Evolutionary conservation across 2,888 invertebrate species (phyloP).

Genomic region (Pachliopta kotzebuea): DNA sequence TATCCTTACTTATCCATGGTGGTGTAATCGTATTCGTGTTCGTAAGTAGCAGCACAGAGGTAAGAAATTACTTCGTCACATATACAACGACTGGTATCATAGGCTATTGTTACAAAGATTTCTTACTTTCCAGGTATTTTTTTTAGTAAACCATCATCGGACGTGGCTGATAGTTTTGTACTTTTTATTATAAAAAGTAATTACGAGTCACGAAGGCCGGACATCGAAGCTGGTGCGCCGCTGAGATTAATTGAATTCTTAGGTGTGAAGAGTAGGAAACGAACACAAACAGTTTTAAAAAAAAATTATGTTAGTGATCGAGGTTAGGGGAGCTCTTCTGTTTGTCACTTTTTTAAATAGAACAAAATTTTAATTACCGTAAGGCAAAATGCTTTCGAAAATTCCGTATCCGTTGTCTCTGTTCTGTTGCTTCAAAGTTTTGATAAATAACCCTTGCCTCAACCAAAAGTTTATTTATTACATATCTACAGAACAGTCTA

Average conservation of each 20-base stretch:
- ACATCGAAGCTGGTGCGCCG: slow-evolving; percentile 56
- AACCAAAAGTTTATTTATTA: too few relatives aligned
- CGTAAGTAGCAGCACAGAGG: neutral
- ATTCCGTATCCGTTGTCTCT: too few relatives aligned
- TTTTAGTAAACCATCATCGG: slow-evolving; percentile 40
- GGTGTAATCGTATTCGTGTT: too few relatives aligned
- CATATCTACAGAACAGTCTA: too few relatives aligned
- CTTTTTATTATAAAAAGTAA: slow-evolving; percentile 67
- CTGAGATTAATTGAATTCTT: slow-evolving; percentile 76
- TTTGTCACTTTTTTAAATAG: neutral
- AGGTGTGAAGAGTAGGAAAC: slow-evolving; percentile 63
- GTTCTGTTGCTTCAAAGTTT: too few relatives aligned
- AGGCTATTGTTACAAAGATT: slow-evolving; percentile 53
- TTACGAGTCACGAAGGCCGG: slow-evolving; percentile 71
- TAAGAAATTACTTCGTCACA: neutral
- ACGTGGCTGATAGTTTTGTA: slow-evolving; percentile 36
- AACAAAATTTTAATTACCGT: neutral
- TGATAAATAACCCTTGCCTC: too few relatives aligned
- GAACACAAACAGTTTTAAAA: slow-evolving; percentile 19
- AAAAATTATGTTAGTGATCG: slow-evolving; percentile 17
- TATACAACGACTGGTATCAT: slow-evolving; percentile 42
- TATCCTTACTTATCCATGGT: too few relatives aligned
- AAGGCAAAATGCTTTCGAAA: neutral
- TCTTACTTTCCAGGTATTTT: slow-evolving; percentile 50
- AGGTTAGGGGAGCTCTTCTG: slow-evolving; percentile 17